phyloP scores from a whole-genome alignment of 2,113 vertebrate species.

The Dascyllus trimaculatus region DNA sequence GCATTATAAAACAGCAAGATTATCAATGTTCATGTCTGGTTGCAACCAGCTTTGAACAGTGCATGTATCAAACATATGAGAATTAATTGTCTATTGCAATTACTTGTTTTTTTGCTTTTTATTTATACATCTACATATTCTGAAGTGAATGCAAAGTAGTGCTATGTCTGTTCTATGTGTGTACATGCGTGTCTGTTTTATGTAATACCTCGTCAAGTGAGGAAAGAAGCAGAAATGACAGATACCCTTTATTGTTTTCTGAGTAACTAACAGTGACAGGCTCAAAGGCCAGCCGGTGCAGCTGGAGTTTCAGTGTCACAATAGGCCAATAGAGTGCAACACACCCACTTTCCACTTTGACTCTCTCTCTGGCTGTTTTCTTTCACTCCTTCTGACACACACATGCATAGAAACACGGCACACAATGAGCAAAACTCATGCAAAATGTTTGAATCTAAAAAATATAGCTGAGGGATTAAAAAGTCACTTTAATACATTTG shows the following conservation, averaged over 20 bases:
- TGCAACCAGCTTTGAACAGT: too few relatives aligned
- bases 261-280: conserved; percentile 38
- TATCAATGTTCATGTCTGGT: too few relatives aligned
- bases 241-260: conserved; percentile 24
- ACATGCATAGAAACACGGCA: not conserved
- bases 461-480: not conserved
- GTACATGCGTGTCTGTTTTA: not conserved
- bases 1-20: too few relatives aligned
- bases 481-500: not conserved
- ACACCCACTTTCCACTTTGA: conserved; percentile 45
- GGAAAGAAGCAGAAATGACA: not conserved
- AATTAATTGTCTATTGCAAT: not conserved
- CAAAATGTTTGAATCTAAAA: conserved; percentile 8
- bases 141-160: not conserved
- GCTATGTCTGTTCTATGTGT: not conserved
- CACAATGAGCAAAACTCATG: not conserved
- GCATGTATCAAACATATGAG: too few relatives aligned
- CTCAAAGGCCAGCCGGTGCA: conserved; percentile 49
- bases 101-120: too few relatives aligned
- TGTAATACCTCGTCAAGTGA: not conserved
- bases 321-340: conserved; percentile 26
- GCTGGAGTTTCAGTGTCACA: conserved; percentile 38
- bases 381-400: not conserved
- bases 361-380: not conserved
- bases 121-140: not conserved